Base-by-base conservation (phyloP, 1,140 invertebrate species). In the Dendrolimus kikuchii region DNA sequence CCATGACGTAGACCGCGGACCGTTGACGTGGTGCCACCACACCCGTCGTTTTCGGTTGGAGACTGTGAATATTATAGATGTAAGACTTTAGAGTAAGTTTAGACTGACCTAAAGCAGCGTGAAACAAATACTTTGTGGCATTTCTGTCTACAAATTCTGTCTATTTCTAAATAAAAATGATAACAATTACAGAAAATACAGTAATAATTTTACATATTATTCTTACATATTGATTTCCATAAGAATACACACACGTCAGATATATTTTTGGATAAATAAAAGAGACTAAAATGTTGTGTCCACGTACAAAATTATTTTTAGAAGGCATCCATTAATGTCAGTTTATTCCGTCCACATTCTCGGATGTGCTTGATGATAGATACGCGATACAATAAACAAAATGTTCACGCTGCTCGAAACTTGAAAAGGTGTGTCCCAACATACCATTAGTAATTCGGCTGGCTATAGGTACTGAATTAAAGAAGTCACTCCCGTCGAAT, bases 301-400 rank as follows among this genome's bases (percentile, higher is more conserved):
- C 23, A 23, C 3, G 23, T 23, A 23, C 23, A 46, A 37, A 36
- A 46, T 7, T 37, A 37, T 23, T 37, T 46, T n/a, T 46, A 23
- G 38, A 8, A 36, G 36, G n/a, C 6, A 46, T 37, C 10, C 7
- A 5, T 46, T 46, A 46, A 46, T 38, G 46, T 46, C 5, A 72
- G 67, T 71, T 52, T 73, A 82, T 77, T 83, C 81, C 81, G 81
- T 85, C 81, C 81, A 80, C 74, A 74, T 81, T 74, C 70, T 72
- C 67, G 66, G 62, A 67, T 76, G 69, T 74, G 66, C 67, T 71
- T 65, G 62, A 55, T 53, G 56, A 57, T 55, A 55, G 55, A 5
- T 40, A 40, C 9, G 36, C 38, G 39, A 53, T 42, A n/a, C 38
- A 53, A 7, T 38, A 61, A 60, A 58, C 67, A 73, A 74, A 68